These are phyloP conservation scores for Macquaria ambigua DNA, from an alignment of 2,113 vertebrate genomes.

Conservation along the genomic window DNA sequence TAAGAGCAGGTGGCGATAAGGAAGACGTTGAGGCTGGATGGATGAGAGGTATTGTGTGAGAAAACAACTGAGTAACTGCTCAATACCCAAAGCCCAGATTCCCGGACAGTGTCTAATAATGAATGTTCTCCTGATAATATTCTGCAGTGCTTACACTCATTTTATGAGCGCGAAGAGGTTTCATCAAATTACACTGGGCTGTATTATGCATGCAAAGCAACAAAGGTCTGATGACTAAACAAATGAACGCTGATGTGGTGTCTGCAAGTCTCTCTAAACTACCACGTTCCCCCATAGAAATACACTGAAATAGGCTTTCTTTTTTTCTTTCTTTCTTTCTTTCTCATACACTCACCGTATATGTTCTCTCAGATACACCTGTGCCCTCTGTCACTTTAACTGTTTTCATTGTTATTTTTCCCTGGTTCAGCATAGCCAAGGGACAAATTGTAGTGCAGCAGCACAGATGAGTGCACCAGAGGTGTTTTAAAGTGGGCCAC, in stretches of 20 bases:
- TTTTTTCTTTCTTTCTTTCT: not conserved
- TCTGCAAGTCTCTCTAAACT: constrained; percentile 12
- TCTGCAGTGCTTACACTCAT: constrained; percentile 56
- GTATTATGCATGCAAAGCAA: constrained; percentile 57
- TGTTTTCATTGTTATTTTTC: constrained; percentile 41
- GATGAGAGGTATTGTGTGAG: constrained; percentile 49
- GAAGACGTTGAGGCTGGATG: constrained; percentile 45
- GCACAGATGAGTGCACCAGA: constrained; percentile 22
- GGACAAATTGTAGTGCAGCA: constrained; percentile 30
- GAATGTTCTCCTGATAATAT: constrained; percentile 69
- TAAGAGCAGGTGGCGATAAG: constrained; percentile 62
- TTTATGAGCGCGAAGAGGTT: constrained; percentile 59
- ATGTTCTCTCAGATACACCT: constrained; percentile 35
- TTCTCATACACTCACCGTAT: not conserved
- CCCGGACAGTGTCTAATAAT: constrained; percentile 57
- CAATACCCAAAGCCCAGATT: constrained; percentile 57
- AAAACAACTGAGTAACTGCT: constrained; percentile 57
- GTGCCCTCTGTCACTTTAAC: constrained; percentile 13
- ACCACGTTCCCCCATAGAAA: not conserved
- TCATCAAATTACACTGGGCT: constrained; percentile 54
- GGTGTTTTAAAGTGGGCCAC: constrained; percentile 45
- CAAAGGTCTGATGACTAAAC: constrained; percentile 51
- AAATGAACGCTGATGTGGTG: constrained; percentile 27
- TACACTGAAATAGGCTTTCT: not conserved
- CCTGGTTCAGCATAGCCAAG: constrained; percentile 21